phyloP scores from a whole-genome alignment of 2,113 vertebrate genomes.

The Zosterops hypoxanthus region DNA sequence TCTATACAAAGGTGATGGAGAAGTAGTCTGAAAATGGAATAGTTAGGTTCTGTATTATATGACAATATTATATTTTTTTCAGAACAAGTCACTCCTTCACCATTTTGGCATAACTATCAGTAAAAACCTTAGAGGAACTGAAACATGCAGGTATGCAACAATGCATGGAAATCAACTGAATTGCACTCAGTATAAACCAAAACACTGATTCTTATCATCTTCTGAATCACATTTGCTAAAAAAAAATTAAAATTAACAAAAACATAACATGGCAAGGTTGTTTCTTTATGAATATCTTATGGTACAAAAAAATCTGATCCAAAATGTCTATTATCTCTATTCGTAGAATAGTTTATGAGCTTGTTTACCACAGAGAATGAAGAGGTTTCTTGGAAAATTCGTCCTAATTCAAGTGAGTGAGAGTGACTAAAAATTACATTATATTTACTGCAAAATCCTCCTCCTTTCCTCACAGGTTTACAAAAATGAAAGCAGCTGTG shows the following conservation, averaged over 20 bases:
- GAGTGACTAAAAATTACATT: not conserved
- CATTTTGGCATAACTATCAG: not conserved
- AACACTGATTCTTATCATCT: not conserved
- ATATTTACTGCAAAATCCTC: not conserved
- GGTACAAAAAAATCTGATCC: not conserved
- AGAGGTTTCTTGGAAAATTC: not conserved
- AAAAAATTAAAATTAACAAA: not conserved
- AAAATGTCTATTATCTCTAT: conserved; percentile 1
- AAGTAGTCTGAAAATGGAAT: not conserved
- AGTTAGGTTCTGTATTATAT: not conserved
- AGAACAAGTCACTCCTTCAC: not conserved
- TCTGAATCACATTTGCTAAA: not conserved
- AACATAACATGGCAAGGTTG: not conserved
- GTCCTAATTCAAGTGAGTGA: not conserved
- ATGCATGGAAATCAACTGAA: rapidly evolving
- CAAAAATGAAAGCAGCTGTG: not conserved
- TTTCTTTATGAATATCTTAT: not conserved
- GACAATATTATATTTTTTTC: not conserved
- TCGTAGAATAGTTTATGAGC: not conserved
- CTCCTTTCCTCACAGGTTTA: not conserved
- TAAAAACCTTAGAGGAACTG: not conserved
- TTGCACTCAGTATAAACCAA: not conserved
- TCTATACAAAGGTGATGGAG: not conserved
- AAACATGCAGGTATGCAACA: not conserved
- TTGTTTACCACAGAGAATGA: not conserved